phyloP scores from a whole-genome alignment of 2,888 invertebrate genomes.

The Drosophila austrosaltans region DNA sequence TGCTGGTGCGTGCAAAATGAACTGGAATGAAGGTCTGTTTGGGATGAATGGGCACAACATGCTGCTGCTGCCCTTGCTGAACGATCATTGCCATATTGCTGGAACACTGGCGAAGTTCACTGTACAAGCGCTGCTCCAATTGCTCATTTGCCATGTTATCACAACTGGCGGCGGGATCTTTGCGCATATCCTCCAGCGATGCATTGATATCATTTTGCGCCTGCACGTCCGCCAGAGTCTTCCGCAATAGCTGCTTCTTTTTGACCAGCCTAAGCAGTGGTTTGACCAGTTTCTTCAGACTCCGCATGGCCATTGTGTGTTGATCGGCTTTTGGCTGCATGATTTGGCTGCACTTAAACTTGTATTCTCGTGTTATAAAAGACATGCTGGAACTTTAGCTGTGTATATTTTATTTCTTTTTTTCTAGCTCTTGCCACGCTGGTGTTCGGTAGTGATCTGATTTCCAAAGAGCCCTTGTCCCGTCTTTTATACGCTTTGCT shows the following conservation, averaged over 20 bases:
- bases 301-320: constrained; percentile 79
- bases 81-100: constrained; percentile 89
- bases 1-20: constrained; percentile 91
- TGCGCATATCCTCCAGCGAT: constrained; percentile 82
- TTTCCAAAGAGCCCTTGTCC: constrained; percentile 33
- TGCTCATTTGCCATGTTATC: constrained; percentile 88
- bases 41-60: constrained; percentile 73
- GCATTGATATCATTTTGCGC: constrained; percentile 79
- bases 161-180: constrained; percentile 78
- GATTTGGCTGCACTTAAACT: constrained; percentile 75
- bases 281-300: constrained; percentile 81
- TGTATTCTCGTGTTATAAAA: constrained; percentile 81
- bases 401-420: constrained; percentile 12
- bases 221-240: constrained; percentile 81
- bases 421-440: constrained; percentile 46
- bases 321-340: constrained; percentile 80
- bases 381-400: constrained; percentile 63
- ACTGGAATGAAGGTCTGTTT: constrained; percentile 85
- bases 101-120: constrained; percentile 88
- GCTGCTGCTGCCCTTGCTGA: constrained; percentile 84
- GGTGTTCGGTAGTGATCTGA: constrained; percentile 68
- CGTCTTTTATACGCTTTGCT: constrained; percentile 66
- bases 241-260: constrained; percentile 80
- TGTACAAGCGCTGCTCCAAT: constrained; percentile 89
- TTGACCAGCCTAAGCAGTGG: constrained; percentile 80